A percentile compares a stretch with the other conserved stretches of the same genome.
phyloP scores from a whole-genome alignment of 2,797 vertebrate species.

The Scarus forsteni region DNA sequence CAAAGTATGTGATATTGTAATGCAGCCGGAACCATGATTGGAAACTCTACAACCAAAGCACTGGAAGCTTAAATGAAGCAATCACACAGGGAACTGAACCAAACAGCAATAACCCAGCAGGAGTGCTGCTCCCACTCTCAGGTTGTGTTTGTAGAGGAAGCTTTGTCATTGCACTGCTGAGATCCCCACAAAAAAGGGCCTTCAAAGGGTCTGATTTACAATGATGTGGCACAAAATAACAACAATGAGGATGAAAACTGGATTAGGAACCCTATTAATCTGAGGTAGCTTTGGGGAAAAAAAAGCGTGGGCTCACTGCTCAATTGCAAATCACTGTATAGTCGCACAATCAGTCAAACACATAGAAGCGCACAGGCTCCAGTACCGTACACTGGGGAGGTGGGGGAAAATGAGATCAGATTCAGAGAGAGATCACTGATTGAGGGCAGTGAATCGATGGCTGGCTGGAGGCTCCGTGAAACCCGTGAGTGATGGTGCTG shows the following conservation, averaged over 20 bases:
- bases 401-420: slow-evolving; percentile 77
- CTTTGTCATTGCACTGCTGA: slow-evolving; percentile 30
- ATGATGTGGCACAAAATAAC: slow-evolving; percentile 40
- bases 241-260: slow-evolving; percentile 55
- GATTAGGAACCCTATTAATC: slow-evolving; percentile 65
- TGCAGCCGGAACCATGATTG: slow-evolving; percentile 9
- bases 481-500: slow-evolving; percentile 82
- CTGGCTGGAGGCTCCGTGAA: slow-evolving; percentile 77
- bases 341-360: slow-evolving; percentile 64
- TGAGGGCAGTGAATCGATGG: slow-evolving; percentile 87
- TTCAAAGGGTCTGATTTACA: slow-evolving; percentile 42
- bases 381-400: slow-evolving; percentile 53
- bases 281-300: slow-evolving; percentile 19
- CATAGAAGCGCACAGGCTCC: slow-evolving; percentile 46
- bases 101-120: slow-evolving; percentile 27
- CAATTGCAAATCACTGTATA: slow-evolving; percentile 32
- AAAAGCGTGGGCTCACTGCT: slow-evolving; percentile 4
- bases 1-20: neutral
- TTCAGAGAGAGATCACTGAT: slow-evolving; percentile 86
- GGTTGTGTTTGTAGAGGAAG: slow-evolving; percentile 25
- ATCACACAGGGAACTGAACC: slow-evolving; percentile 30
- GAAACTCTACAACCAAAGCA: slow-evolving; percentile 8
- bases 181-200: slow-evolving; percentile 22
- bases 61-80: slow-evolving; percentile 17
- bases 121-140: slow-evolving; percentile 21